Base-by-base conservation (phyloP, 2,113 vertebrate species). In the Oryzias melastigma region DNA sequence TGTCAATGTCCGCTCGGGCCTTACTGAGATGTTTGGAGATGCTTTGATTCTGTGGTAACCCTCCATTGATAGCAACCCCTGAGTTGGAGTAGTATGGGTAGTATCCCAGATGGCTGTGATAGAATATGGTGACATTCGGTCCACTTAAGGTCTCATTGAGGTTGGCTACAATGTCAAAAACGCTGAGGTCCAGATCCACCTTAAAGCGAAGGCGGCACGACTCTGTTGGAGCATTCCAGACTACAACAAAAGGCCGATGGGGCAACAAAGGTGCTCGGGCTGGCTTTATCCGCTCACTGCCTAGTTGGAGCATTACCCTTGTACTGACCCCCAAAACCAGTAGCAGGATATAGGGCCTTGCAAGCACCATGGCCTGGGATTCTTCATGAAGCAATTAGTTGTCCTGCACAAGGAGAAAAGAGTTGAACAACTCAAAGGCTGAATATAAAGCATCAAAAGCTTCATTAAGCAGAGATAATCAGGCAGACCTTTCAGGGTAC, bases 151-250 rank as follows among this genome's bases (percentile, higher is more conserved):
- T 93, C 75, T 96, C 95, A 1, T 93, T 93, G 62, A 90, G 82
- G 63, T 98, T 98, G 15, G 94, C 77, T 24, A 93, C 84, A 14
- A 98, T 96, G 79, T 96, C 92, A 22, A 97, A 97, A 58, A 92
- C 75, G 0, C 89, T 86, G 27, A 98, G 93, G 45, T 96, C 93
- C 73, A 97, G 82, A 76, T 94, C 92, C 68, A 99, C 93, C 14
- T 92, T 90, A 81, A 96, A 97, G 2, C 90, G 90, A 20, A 92
- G 80, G 17, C 89, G 89, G 73, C 95, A 97, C 53, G 93, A 88
- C 65, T 94, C 95, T 83, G 75, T 95, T 0, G 95, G 94, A 0
- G 93, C 93, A 0, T 96, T 97, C 96, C 96, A 98, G 7, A 97
- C 84, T 0, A 95, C 89, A 58, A 92, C 43, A 71, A 98, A 98